Evolutionary conservation across 2,888 invertebrate genomes (phyloP), one percentile per base, ranked within the genome.

Genomic region (Eledona agricola): DNA sequence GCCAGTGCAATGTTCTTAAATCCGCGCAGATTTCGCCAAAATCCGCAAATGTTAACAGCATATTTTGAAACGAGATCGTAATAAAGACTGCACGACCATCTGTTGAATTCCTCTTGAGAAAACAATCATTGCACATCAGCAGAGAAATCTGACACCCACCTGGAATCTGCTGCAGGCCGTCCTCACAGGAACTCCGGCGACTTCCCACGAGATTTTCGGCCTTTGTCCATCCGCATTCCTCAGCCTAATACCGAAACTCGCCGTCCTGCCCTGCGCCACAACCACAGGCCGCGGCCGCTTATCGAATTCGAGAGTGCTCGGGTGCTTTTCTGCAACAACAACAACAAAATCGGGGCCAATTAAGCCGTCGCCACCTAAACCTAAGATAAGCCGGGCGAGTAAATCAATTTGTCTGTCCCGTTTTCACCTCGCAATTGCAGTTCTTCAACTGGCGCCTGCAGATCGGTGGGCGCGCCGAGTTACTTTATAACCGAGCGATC

Each of bases 221-320:
- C 62, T 69, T 46, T 71, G 64, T 22, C 29, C 40, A 20, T 20
- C 38, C 22, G 16, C 22, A 67, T 67, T 20, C 78, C 74, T 59
- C 75, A 71, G 40, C 57, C 80, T 76, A 3, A 80, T 80, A 67
- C 81, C 82, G 71, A 85, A 85, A 28, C 79, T 77, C 0, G 79
- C 82, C 10, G 78, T 77, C 13, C 75, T 72, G 1, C 83, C 83
- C 38, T 76, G 73, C 12, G 70, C 69, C 0, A 78, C 78, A 7
- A 81, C 71, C 17, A 80, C 76, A 2, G 85, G 78, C 23, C 79
- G 70, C 2, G 83, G 83, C 4, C 75, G 73, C 66, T 84, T 84
- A 1, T 78, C 71, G 64, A 85, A 78, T 55, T 78, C 35, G 7
- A 46, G 4, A 2, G 26, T 15, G 69, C 43, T 22, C 20, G 5